A percentile compares a stretch with the other conserved stretches of the same genome.
phyloP scores from a whole-genome alignment of 2,797 vertebrate species.

The Lepus oiostolus region DNA sequence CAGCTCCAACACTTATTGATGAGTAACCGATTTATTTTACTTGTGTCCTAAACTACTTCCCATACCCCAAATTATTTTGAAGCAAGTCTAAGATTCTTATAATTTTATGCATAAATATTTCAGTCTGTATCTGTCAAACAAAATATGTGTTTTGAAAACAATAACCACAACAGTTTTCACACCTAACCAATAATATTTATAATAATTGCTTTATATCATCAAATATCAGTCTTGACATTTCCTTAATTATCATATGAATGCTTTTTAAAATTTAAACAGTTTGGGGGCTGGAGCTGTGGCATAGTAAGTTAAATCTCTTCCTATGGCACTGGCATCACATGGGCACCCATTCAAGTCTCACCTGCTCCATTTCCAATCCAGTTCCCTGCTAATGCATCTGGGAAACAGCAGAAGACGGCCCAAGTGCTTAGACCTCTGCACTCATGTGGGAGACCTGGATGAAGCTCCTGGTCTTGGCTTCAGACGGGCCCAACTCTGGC shows the following conservation, averaged over 20 bases:
- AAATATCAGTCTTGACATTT: neutral
- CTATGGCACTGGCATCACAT: too few species aligned
- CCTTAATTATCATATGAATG: neutral
- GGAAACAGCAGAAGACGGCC: too few species aligned
- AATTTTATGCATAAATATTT: slow-evolving; percentile 26
- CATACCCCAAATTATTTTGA: neutral
- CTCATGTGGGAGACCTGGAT: too few species aligned
- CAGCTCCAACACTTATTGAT: neutral
- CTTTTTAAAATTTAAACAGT: neutral
- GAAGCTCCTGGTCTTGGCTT: too few species aligned
- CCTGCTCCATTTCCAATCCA: too few species aligned
- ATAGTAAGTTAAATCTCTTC: too few species aligned
- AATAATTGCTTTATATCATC: neutral
- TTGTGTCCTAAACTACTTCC: neutral
- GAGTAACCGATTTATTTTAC: neutral
- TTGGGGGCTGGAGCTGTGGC: too few species aligned
- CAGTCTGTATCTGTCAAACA: neutral
- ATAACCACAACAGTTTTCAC: neutral
- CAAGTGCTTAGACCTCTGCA: too few species aligned
- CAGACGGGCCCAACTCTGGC: too few species aligned
- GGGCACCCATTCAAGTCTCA: too few species aligned
- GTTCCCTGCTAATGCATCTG: too few species aligned
- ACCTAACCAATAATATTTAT: neutral
- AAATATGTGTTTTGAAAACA: neutral
- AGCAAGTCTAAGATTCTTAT: neutral